Base-by-base conservation (phyloP, 2,113 vertebrate species). In the Malaclemys terrapin region DNA sequence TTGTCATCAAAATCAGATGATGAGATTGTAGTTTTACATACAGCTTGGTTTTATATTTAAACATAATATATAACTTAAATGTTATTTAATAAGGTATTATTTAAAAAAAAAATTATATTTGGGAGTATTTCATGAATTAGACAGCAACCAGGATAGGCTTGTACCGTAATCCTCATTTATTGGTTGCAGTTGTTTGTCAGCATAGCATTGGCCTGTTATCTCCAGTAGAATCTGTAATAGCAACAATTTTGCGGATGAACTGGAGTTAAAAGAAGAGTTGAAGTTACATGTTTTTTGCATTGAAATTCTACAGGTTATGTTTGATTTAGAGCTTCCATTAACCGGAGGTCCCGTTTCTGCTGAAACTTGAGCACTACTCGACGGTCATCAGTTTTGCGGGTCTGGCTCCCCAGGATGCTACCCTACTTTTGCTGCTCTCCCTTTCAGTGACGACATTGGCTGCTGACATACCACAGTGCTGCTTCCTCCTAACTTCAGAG, bases 111-210 rank as follows among this genome's bases (percentile, higher is more conserved):
- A 4, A 13, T 47, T 45, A 47, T 78, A 47, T 78, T 47, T 47
- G 45, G 42, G 42, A 47, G 3, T 45, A 45, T 78, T 47, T 78
- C 12, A 78, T 27, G 45, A 27, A 78, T 45, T 78, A 45, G 22
- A 75, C 38, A 42, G 24, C 24, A 72, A 72, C 12, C 22, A 47
- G 75, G 22, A 47, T 78, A 1, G 4, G 1, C 19, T 1, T 2
- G 1, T 13, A 3, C n/a, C 0, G 0, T 38, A 76, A 76, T 92
- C 81, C 52, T 81, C 49, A 8, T 19, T 75, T 80, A 42, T 45
- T 83, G 29, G 5, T 82, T 82, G 82, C 79, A 85, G 35, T 86
- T 17, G 82, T 29, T 42, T 52, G 82, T 85, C 62, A 35, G 27
- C 59, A 17, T 6, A 59, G 57, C 25, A 35, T 13, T 82, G 45